Evolutionary conservation across 2,888 invertebrate genomes (phyloP), one percentile per base, ranked within the genome.

Genomic region (Pimpla rufipes): DNA sequence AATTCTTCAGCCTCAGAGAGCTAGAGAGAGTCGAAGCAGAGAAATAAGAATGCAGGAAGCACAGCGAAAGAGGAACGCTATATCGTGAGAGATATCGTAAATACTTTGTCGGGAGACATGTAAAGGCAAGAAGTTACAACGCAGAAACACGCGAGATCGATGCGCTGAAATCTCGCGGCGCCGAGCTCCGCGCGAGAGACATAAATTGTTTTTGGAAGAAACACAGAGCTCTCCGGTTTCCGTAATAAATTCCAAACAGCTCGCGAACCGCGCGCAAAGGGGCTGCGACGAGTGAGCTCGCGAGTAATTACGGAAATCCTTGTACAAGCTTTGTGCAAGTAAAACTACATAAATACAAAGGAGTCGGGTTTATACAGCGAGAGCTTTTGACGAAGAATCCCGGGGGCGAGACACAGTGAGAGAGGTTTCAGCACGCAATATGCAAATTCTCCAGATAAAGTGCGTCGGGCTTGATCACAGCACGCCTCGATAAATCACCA

Each of bases 391-490:
- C 67, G 71, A 67, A 76, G 59, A 80, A 77, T 67, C 35, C 40
- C 2, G 37, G 70, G 71, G 42, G 37, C 62, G 52, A 57, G 59
- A 62, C 57, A 45, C 42, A 35, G 50, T 68, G 42, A 66, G 66
- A 66, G 42, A 55, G 70, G 75, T 45, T 81, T 64, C 52, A 66
- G 84, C 91, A 91, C 88, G 91, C 91, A 88, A 91, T 90, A 91
- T 90, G 90, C 89, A 90, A 91, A 91, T 90, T 84, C 84, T 62
- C 29, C 68, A 77, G 88, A 88, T 84, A 82, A 88, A 91, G 84
- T 86, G 85, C 84, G 85, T 83, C 85, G 73, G 21, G 79, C 55
- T 50, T 83, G 77, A 87, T 85, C 83, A 85, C 80, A 77, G 81
- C 71, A 77, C 84, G 67, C 81, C 78, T 82, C 42, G 7, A 86